Evolutionary conservation across 2,888 invertebrate genomes (phyloP).

Genomic region (Ischnura elegans): DNA sequence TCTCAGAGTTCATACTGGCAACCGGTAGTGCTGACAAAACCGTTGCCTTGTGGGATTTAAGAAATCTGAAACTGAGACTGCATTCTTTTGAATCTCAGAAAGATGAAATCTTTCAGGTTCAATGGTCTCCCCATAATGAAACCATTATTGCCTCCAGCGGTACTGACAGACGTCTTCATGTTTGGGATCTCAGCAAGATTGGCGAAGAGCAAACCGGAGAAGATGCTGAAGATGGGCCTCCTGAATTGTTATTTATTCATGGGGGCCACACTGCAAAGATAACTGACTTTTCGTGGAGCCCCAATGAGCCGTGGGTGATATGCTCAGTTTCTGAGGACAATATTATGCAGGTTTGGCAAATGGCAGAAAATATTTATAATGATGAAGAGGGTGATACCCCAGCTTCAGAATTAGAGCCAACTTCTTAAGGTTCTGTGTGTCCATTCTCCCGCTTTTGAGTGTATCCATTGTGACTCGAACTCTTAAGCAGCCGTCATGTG

Average conservation of each 20-base stretch:
- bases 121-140: slow-evolving; percentile 99
- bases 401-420: slow-evolving; percentile 88
- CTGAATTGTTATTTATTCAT: slow-evolving; percentile 97
- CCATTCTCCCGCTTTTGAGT: slow-evolving; percentile 35
- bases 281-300: slow-evolving; percentile 99
- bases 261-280: slow-evolving; percentile 99
- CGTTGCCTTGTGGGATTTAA: slow-evolving; percentile 98
- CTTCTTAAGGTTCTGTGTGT: slow-evolving; percentile 73
- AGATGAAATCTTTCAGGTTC: slow-evolving; percentile 99
- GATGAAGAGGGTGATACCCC: slow-evolving; percentile 98
- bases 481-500: slow-evolving; percentile 11
- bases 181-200: slow-evolving; percentile 99
- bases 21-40: slow-evolving; percentile 99
- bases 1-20: slow-evolving; percentile 98
- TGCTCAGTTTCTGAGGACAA: slow-evolving; percentile 99
- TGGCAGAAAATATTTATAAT: slow-evolving; percentile 99
- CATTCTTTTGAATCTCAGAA: slow-evolving; percentile 99
- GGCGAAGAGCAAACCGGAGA: slow-evolving; percentile 99
- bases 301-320: slow-evolving; percentile 99
- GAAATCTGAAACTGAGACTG: slow-evolving; percentile 97
- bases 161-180: slow-evolving; percentile 97
- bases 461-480: not conserved
- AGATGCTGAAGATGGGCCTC: slow-evolving; percentile 99
- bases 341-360: slow-evolving; percentile 99
- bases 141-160: slow-evolving; percentile 99